phyloP scores from a whole-genome alignment of 2,888 invertebrate genomes.

The Abrostola tripartita region DNA sequence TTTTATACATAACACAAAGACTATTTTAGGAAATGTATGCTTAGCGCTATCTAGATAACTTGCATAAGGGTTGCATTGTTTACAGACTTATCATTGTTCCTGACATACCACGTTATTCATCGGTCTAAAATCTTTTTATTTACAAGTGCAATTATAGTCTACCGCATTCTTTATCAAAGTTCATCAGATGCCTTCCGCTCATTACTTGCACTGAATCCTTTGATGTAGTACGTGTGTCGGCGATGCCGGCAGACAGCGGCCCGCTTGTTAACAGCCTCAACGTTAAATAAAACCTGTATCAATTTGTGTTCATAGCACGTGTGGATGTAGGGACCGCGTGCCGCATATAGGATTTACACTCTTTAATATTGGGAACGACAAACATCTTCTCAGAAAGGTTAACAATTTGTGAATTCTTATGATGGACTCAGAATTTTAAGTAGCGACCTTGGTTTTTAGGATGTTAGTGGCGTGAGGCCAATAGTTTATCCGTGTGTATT shows the following conservation, averaged over 20 bases:
- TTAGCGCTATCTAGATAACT: conserved; percentile 24
- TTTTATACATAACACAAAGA: conserved; percentile 35
- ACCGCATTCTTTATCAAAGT: conserved; percentile 47
- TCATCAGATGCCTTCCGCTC: conserved; percentile 60
- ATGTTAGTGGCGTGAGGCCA: conserved; percentile 3
- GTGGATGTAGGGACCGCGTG: conserved; percentile 65
- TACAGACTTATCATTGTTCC: conserved; percentile 29
- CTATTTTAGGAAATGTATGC: conserved; percentile 43
- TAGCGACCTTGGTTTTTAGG: conserved; percentile 37
- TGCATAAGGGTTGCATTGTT: conserved; percentile 29
- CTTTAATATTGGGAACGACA: conserved; percentile 69
- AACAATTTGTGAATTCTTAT: conserved; percentile 64
- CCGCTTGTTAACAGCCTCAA: conserved; percentile 69
- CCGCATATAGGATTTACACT: conserved; percentile 68
- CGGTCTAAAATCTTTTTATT: conserved; percentile 31
- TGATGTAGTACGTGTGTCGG: conserved; percentile 65
- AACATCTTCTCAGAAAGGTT: conserved; percentile 75
- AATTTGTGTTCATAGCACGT: conserved; percentile 80
- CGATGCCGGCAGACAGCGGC: conserved; percentile 70
- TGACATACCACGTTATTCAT: conserved; percentile 21
- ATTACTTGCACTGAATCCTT: conserved; percentile 68
- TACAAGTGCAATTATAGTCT: conserved; percentile 31
- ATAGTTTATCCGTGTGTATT: conserved; percentile 12
- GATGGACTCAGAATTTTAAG: conserved; percentile 63
- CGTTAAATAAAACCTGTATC: conserved; percentile 73